Conservation (phyloP, 2,797 vertebrate species). For the Urophycis tenuis region DNA sequence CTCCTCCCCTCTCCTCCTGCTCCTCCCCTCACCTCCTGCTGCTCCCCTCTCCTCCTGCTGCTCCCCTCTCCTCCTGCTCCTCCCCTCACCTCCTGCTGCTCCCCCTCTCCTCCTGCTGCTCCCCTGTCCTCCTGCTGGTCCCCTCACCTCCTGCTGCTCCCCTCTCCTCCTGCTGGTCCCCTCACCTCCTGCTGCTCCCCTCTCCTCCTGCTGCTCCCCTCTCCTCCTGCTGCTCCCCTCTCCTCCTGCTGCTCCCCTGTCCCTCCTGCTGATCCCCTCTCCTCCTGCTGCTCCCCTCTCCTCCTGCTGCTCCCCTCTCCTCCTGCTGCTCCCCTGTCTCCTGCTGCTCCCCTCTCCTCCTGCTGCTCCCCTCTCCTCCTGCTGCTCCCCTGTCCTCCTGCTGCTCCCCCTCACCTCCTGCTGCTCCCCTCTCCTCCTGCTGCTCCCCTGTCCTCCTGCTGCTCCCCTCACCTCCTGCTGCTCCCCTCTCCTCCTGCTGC, state of each 20-base stretch:
- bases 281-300: background rate
- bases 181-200: background rate
- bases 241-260: too few relatives aligned
- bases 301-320: background rate
- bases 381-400: too few relatives aligned
- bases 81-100: background rate
- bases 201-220: too few relatives aligned
- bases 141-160: background rate
- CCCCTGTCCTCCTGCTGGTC: background rate
- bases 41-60: constrained; percentile 1
- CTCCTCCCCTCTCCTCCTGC: too few relatives aligned
- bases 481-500: too few relatives aligned
- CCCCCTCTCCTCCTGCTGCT: too few relatives aligned
- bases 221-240: background rate
- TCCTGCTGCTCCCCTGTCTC: constrained; percentile 9
- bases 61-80: background rate
- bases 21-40: constrained; percentile 4
- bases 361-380: background rate
- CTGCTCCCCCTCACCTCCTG: too few relatives aligned
- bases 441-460: too few relatives aligned
- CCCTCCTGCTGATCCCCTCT: constrained; percentile 5
- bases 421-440: too few relatives aligned
- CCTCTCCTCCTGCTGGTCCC: constrained; percentile 3
- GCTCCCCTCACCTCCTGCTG: too few relatives aligned
- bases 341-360: background rate